Evolutionary conservation across 2,113 vertebrate genomes (phyloP), one percentile per base, ranked within the genome.

Genomic region (Centrocercus urophasianus): DNA sequence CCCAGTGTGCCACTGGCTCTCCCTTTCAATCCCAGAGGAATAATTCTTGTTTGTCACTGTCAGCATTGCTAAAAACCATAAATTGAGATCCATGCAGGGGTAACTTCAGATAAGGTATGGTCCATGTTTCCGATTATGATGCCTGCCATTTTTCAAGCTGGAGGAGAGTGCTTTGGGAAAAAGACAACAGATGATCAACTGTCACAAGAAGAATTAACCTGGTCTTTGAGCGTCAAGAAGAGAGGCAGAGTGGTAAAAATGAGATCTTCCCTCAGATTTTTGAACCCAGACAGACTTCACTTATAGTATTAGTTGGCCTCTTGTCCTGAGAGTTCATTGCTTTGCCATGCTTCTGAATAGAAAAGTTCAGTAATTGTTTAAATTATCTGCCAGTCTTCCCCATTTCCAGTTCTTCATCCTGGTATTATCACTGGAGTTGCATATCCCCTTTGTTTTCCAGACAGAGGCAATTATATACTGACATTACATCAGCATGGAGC

Each of bases 381-480:
- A 69, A 3, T 78, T 89, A 82, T 34, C 66, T 78, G 28, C 11
- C 11, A 42, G 5, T 69, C 28, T 85, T 93, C 80, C 12, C 10
- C 18, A 3, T 66, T 24, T 14, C 10, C 2, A 2, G 1, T 66
- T 18, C 11, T 30, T 21, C 56, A 56, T 28, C 1, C 13, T 15
- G 3, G 1, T 69, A 52, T 73, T 83, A 19, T 73, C 32, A 43
- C 7, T 43, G 22, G 22, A 52, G 2, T 54, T 80, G 45, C 4
- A 11, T 45, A 65, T 38, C 7, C 1, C 1, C 2, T 3, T 81
- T 81, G 36, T 71, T 91, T 74, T 47, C 34, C n/a, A 72, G 25
- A 36, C 10, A 36, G 28, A 42, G 17, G 19, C 15, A 74, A 45
- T 66, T 72, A 34, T 12, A 32, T 64, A 28, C 15, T 54, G 52